Evolutionary conservation across 2,113 vertebrate species (phyloP), one percentile per base, ranked within the genome.

Genomic region (Pachycephala philippinensis): DNA sequence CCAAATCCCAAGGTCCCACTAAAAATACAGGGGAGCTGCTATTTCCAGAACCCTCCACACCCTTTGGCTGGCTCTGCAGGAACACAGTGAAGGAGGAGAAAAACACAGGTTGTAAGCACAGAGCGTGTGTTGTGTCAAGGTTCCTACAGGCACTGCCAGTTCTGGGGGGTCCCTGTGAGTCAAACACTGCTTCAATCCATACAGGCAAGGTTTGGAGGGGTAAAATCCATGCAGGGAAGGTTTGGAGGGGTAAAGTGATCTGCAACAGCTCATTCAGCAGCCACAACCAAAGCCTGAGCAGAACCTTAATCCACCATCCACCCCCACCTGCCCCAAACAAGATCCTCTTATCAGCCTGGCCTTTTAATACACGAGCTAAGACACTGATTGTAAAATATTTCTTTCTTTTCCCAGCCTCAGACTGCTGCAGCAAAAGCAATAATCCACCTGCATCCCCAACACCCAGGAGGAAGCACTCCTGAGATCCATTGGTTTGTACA

Each of bases 51-150:
- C 14, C 21, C 17, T 60, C n/a, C 33, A 10, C 66, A 49, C 17
- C 39, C 15, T 53, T 20, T n/a, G 44, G 59, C 49, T 23, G 18
- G 28, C 7, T 27, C 28, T 63, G 44, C 50, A 50, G 54, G 50
- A 76, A 66, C 22, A 30, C n/a, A 28, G 10, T 1, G 30, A 47
- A 40, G 7, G 20, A 42, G 13, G 31, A 24, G 7, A 42, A 68
- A 21, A 44, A 1, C 10, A 22, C 45, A 5, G 7, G 37, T 6
- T 47, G 52, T 4, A n/a, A 65, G 27, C 27, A n/a, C 60, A 35
- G 35, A 65, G 37, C 0, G 0, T 1, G 49, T 26, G 33, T 5
- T 22, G 71, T 47, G 45, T n/a, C 39, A 27, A 11, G 28, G 14
- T 13, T 68, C 52, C 35, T 44, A 21, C 20, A 61, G 42, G 28